Evolutionary conservation across 2,113 vertebrate species (phyloP).

Genomic region (Pyrgilauda ruficollis): DNA sequence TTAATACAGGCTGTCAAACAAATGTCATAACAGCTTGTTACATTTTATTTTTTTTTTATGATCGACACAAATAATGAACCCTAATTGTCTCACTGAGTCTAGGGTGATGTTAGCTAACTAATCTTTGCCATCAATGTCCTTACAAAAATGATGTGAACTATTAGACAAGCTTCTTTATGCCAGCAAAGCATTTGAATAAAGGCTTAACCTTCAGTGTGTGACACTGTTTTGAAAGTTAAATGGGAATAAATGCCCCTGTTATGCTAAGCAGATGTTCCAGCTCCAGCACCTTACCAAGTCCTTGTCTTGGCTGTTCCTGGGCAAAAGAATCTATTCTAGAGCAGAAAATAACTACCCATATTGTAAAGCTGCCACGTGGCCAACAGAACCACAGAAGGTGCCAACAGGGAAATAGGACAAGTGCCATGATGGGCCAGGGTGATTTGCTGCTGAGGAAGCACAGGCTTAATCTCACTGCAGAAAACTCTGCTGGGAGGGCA

Average conservation of each 20-base stretch:
- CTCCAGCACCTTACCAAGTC: background rate
- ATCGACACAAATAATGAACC: background rate
- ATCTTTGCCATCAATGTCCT: background rate
- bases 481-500: background rate
- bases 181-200: background rate
- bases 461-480: background rate
- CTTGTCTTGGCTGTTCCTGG: background rate
- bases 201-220: background rate
- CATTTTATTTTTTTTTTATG: background rate
- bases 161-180: background rate
- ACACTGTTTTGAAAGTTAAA: background rate
- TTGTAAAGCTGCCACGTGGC: background rate
- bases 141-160: background rate
- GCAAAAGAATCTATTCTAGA: background rate
- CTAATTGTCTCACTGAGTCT: background rate
- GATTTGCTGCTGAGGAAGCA: background rate
- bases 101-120: background rate
- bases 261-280: background rate
- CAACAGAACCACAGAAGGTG: background rate
- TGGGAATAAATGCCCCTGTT: background rate
- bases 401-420: background rate
- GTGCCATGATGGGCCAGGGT: background rate
- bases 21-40: background rate
- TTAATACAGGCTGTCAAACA: background rate
- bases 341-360: background rate